Evolutionary conservation across 2,797 vertebrate genomes (phyloP), one percentile per base, ranked within the genome.

Genomic region (Lutjanus argentimaculatus): DNA sequence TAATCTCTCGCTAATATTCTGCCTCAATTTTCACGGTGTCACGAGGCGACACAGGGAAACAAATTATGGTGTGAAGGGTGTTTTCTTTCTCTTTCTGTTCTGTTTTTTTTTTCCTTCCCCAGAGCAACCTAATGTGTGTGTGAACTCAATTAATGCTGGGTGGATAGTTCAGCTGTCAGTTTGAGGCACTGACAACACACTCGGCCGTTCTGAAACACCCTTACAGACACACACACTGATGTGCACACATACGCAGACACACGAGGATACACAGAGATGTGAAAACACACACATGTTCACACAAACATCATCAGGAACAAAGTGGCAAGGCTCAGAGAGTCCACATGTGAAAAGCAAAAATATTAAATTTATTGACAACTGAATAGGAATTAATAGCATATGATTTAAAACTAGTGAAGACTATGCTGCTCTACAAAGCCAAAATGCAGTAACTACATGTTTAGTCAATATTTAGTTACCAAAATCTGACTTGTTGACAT

Each of bases 141-240:
- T 85, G 88, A 87, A 86, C 89, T 91, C 85, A 88, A 86, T 88
- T 89, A 85, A 87, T 78, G 76, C 71, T 14, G 67, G 85, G 86
- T 75, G 75, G 85, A 84, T 68, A 82, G 87, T 90, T 89, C 82
- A 87, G 80, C 80, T 82, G 83, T 89, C 82, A 84, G 71, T 77
- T 48, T 74, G 83, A 88, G 64, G 63, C 17, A 17, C 53, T 61
- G 72, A 66, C 49, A 67, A 61, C 76, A 75, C 75, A 43, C 40
- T 59, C 2, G 5, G 22, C n/a, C 12, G 12, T 21, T 36, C 61
- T 58, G 57, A 64, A 40, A 80, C 4, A 45, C 74, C 71, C n/a
- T 21, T 40, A 42, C 52, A 62, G 57, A 64, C 43, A 79, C 2
- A 43, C 68, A 70, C 19, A 36, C 30, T 36, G 30, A 36, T 36